phyloP scores from a whole-genome alignment of 2,888 invertebrate genomes.

The Cremastinae sp. region DNA sequence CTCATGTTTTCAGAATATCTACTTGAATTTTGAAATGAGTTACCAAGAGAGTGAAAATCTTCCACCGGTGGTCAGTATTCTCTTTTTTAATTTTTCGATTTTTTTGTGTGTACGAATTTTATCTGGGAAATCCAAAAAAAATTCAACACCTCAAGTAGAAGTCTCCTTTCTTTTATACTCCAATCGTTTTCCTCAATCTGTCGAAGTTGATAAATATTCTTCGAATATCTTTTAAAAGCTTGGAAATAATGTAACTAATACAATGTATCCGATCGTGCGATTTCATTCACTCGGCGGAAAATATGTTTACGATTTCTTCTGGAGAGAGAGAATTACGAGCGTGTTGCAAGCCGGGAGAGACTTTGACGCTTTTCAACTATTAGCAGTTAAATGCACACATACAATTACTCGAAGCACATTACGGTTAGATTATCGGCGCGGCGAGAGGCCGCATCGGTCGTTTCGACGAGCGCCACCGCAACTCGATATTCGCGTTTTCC shows the following conservation, averaged over 20 bases:
- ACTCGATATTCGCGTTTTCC: constrained; percentile 4
- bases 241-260: constrained; percentile 19
- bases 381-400: constrained; percentile 14
- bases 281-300: constrained; percentile 37
- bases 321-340: constrained; percentile 12
- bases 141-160: no score
- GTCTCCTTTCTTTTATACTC: no score
- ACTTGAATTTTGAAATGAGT: no score
- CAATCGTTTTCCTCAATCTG: no score
- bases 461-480: constrained; percentile 27
- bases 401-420: background rate
- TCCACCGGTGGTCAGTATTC: no score
- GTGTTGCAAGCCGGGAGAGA: constrained; percentile 29
- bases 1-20: no score
- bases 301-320: constrained; percentile 58
- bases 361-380: background rate
- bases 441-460: constrained; percentile 8
- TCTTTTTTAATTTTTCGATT: no score
- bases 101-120: no score
- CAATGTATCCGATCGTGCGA: constrained; percentile 2
- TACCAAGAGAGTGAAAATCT: no score
- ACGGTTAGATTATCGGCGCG: constrained; percentile 23
- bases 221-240: background rate
- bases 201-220: no score
- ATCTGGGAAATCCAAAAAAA: no score